Evolutionary conservation across 2,888 invertebrate species (phyloP).

Genomic region (Carpatolechia fugitivella): DNA sequence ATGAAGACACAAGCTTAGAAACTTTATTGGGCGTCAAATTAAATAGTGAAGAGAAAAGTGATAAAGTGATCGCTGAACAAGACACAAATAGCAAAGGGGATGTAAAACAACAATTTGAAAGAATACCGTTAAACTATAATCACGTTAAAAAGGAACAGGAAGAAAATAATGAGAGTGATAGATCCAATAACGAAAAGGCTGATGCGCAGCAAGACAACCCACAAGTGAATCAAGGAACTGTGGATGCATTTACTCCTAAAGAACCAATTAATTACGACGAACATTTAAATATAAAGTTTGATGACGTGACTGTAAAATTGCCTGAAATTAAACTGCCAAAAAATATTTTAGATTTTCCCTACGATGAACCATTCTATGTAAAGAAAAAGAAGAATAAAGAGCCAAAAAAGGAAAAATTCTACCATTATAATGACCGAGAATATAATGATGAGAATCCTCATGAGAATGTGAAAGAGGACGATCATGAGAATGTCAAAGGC

Average conservation of each 20-base stretch:
- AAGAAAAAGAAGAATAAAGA: slow-evolving; percentile 32
- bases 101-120: slow-evolving; percentile 69
- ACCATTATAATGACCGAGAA: slow-evolving; percentile 35
- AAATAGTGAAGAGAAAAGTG: slow-evolving; percentile 30
- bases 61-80: slow-evolving; percentile 33
- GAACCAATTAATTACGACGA: slow-evolving; percentile 50
- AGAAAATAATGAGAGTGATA: slow-evolving; percentile 16
- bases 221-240: slow-evolving; percentile 30
- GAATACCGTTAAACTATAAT: slow-evolving; percentile 67
- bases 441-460: slow-evolving; percentile 24
- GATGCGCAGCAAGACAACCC: neutral
- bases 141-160: slow-evolving; percentile 43
- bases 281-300: slow-evolving; percentile 62
- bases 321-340: slow-evolving; percentile 72
- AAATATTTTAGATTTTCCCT: slow-evolving; percentile 59
- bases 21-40: slow-evolving; percentile 37
- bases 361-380: slow-evolving; percentile 40
- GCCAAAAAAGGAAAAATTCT: slow-evolving; percentile 34
- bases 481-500: slow-evolving; percentile 30
- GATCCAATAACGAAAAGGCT: neutral
- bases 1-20: slow-evolving; percentile 43
- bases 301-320: slow-evolving; percentile 60
- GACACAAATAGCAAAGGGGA: slow-evolving; percentile 34
- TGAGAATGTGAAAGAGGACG: slow-evolving; percentile 23
- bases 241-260: slow-evolving; percentile 44